Conservation (phyloP, 2,888 invertebrate genomes). For the Pogonocherus hispidulus region DNA sequence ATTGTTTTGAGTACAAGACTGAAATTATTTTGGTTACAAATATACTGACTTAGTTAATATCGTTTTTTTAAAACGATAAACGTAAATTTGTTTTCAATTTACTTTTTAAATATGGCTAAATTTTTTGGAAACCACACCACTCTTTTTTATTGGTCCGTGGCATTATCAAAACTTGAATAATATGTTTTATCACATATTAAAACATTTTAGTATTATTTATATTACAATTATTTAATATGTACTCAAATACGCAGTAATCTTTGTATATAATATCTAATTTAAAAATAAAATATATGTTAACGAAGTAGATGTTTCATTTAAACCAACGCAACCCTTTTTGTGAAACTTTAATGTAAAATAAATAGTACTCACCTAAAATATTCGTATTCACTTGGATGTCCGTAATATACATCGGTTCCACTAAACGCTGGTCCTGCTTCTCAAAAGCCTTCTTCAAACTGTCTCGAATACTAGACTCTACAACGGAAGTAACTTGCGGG, state of each 20-base stretch:
- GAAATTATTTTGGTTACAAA: no score
- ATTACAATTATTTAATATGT: background rate
- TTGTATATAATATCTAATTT: background rate
- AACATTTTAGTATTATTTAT: conserved; percentile 3
- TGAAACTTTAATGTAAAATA: background rate
- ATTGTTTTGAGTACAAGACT: no score
- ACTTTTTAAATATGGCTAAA: conserved; percentile 38
- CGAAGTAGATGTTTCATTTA: no score
- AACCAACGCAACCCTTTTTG: no score
- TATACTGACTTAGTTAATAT: no score
- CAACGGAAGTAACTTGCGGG: conserved; percentile 46
- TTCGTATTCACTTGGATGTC: conserved; percentile 64
- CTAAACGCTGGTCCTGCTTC: conserved; percentile 89
- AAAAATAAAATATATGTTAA: background rate
- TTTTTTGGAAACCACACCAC: conserved; percentile 1
- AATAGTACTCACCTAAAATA: conserved; percentile 49
- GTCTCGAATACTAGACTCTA: conserved; percentile 64
- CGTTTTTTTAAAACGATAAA: no score
- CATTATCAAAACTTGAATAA: no score
- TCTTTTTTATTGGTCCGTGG: background rate
- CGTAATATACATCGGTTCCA: conserved; percentile 89
- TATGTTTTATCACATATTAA: background rate
- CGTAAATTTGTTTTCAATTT: no score
- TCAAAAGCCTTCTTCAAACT: conserved; percentile 91
- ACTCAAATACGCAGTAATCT: background rate